Base-by-base conservation (phyloP, 2,888 invertebrate species). In the Cenopis cana region DNA sequence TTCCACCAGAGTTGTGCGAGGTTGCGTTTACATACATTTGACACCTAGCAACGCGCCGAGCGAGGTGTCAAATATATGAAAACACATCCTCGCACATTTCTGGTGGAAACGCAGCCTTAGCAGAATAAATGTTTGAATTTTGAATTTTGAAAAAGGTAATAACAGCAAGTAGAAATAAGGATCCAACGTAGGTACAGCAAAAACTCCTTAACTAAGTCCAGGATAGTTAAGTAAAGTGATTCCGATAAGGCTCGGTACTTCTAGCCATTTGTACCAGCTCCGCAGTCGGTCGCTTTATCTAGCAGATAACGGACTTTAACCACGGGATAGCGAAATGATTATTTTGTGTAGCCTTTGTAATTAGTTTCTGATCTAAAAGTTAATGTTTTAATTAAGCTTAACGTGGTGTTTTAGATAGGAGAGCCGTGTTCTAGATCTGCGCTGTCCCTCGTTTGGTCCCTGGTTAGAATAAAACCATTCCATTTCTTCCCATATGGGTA, bases 241-340 rank as follows among this genome's bases (percentile, higher is more conserved):
- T 20, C 46, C 29, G 67, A 66, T 70, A 65, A 59, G 56, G 11
- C 46, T n/a, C 56, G 33, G 57, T 57, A 57, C 56, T 67, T 49
- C 36, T 36, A 46, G 46, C 52, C 52, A 59, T 38, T 60, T 62
- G 62, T 54, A 41, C 61, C 61, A 56, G 60, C 54, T 68, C 67
- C 18, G 29, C 20, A 41, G 33, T n/a, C 67, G 24, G 55, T 33
- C 67, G 55, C 59, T 59, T 71, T 72, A 72, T 72, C 73, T 68
- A 54, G 17, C 60, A 61, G 69, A 74, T 74, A 74, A 73, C 68
- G 50, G 56, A 68, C 60, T 68, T 61, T 69, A 54, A 62, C 49
- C 24, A 33, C 57, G 12, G 52, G 67, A 56, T 50, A 50, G 56
- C 70, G 55, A 20, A 18, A 55, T 60, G 41, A 36, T 68, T 54